Base-by-base conservation (phyloP, 2,797 vertebrate species). In the Clarias pachynema region DNA sequence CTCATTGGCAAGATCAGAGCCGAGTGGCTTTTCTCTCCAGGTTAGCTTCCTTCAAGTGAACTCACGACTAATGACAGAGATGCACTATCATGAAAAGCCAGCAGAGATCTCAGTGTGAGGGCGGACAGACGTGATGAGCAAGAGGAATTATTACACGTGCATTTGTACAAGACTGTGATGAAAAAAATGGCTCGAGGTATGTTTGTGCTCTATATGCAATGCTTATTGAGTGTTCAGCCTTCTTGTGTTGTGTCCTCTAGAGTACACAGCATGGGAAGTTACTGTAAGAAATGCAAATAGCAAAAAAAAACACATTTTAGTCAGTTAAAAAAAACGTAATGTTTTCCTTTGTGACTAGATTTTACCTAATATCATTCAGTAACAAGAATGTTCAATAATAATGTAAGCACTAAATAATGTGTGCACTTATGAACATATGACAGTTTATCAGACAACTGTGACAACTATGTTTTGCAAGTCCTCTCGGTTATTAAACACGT, bases 1-100 rank as follows among this genome's bases (percentile, higher is more conserved):
- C 90, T 93, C 91, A 92, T 90, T 91, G 92, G 86, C 20, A 22
- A 93, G 93, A 94, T 94, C 93, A 92, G 90, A 92, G 90, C 85
- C 24, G 87, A 91, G 90, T 91, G 90, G 91, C 93, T 94, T 93
- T 93, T 93, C 89, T 91, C 90, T 93, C 89, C 86, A 90, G 88
- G 94, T 92, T 94, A 93, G 89, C 88, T 85, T 74, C 86, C 66
- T 91, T 75, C 87, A 90, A 85, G 81, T 82, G 84, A 91, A 90
- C 90, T 85, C 82, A 70, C 84, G 90, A 91, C 91, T 93, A 94
- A 94, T 93, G 92, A 91, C 86, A 88, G 85, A 92, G 91, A 90
- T 91, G 88, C 90, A 87, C 87, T 86, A 79, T 90, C 90, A 89
- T 77, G 89, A 92, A 92, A 92, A 92, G 87, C 87, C 87, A 84